phyloP scores from a whole-genome alignment of 2,888 invertebrate species.

The Schizaphis graminum region DNA sequence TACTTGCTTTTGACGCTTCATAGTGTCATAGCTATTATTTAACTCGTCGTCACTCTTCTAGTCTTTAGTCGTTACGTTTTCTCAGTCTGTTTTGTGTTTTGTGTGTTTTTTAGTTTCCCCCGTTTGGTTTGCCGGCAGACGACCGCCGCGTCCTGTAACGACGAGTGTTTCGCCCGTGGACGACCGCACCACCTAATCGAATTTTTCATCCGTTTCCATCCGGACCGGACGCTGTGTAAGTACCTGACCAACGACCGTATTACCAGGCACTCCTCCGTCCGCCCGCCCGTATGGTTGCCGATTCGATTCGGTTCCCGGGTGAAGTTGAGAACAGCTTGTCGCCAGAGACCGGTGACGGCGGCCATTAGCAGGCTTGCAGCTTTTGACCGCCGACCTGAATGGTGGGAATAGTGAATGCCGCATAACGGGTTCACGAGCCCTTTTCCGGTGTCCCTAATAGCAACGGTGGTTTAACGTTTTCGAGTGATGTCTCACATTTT shows the following conservation, averaged over 20 bases:
- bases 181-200: neutral
- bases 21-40: neutral
- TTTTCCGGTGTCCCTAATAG: neutral
- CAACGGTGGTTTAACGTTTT: neutral
- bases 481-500: neutral
- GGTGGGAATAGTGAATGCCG: neutral
- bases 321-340: neutral
- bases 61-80: neutral
- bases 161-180: neutral
- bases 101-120: neutral
- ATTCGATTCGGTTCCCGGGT: neutral
- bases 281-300: too few species aligned
- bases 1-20: neutral
- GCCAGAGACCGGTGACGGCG: neutral
- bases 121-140: constrained; percentile 48
- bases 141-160: neutral
- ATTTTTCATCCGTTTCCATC: constrained; percentile 63
- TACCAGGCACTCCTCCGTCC: neutral
- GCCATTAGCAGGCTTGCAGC: neutral
- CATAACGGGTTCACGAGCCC: neutral
- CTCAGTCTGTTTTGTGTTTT: neutral
- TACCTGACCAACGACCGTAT: neutral
- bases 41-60: neutral
- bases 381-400: neutral
- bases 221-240: constrained; percentile 45